Evolutionary conservation across 2,888 invertebrate species (phyloP).

Genomic region (Nephrocerus scutellatus): DNA sequence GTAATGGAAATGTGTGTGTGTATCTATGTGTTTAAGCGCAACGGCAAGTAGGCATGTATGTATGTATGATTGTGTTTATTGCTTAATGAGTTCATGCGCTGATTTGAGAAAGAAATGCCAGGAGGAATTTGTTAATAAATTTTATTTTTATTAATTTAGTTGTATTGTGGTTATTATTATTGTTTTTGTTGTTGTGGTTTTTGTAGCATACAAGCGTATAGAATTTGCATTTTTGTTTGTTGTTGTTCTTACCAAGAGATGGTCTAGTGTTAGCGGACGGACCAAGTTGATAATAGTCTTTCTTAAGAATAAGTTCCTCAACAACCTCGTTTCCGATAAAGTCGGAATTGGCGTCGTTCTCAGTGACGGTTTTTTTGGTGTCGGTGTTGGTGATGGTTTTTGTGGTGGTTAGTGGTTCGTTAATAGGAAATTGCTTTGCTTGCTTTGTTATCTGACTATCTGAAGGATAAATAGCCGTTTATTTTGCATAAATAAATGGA

Average conservation of each 20-base stretch:
- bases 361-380: constrained; percentile 36
- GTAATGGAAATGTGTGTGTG: no score
- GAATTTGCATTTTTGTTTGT: constrained; percentile 7
- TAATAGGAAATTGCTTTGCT: constrained; percentile 37
- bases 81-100: no score
- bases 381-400: constrained; percentile 16
- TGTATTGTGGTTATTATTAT: no score
- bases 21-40: no score
- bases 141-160: no score
- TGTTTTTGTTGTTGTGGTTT: constrained; percentile 2
- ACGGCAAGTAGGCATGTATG: no score
- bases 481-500: constrained; percentile 21
- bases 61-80: no score
- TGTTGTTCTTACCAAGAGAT: constrained; percentile 9
- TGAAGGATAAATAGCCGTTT: constrained; percentile 43
- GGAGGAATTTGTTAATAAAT: no score
- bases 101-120: no score
- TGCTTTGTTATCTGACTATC: constrained; percentile 41
- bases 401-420: constrained; percentile 30
- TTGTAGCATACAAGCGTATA: constrained; percentile 8
- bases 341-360: constrained; percentile 27
- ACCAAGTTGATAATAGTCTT: constrained; percentile 40
- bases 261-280: constrained; percentile 34
- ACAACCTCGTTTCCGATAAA: constrained; percentile 26
- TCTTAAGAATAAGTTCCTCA: constrained; percentile 35